Percentiles rank a stretch among this genome's conserved stretches.
Evolutionary conservation across 2,113 vertebrate genomes (phyloP).

Genomic region (Chunga burmeisteri): DNA sequence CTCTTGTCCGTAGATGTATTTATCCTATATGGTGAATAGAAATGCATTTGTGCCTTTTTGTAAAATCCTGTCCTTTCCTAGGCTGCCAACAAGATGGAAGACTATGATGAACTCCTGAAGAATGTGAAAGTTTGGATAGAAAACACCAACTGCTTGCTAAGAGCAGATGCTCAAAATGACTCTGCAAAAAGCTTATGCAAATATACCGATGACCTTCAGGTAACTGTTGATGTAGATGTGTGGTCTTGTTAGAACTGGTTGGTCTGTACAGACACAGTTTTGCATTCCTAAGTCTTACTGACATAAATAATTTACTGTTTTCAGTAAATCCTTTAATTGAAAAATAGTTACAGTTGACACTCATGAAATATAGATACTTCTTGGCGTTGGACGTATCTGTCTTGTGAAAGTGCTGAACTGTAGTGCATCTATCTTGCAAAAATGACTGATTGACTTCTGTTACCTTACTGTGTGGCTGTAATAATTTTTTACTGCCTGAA

Average conservation of each 20-base stretch:
- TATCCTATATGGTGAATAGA: background rate
- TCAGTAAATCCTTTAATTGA: background rate
- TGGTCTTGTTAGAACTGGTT: background rate
- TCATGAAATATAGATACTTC: background rate
- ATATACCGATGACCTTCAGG: conserved; percentile 80
- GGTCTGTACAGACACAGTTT: background rate
- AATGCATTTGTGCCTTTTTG: background rate
- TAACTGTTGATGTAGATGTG: conserved; percentile 12
- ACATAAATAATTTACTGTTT: background rate
- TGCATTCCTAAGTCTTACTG: background rate
- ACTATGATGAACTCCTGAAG: conserved; percentile 86
- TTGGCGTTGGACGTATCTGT: rapidly evolving
- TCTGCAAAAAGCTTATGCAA: conserved; percentile 81
- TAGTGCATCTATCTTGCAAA: background rate
- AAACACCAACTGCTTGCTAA: conserved; percentile 81
- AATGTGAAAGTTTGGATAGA: conserved; percentile 82
- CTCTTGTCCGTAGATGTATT: background rate
- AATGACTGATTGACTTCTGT: background rate
- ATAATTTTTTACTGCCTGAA: background rate
- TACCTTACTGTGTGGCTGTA: background rate
- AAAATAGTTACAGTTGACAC: background rate
- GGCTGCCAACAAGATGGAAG: conserved; percentile 83
- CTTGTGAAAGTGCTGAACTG: background rate
- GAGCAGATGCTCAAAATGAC: conserved; percentile 72
- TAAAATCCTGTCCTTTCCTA: conserved; percentile 55